Base-by-base conservation (phyloP, 2,888 invertebrate genomes). In the Margaritifera margaritifera region DNA sequence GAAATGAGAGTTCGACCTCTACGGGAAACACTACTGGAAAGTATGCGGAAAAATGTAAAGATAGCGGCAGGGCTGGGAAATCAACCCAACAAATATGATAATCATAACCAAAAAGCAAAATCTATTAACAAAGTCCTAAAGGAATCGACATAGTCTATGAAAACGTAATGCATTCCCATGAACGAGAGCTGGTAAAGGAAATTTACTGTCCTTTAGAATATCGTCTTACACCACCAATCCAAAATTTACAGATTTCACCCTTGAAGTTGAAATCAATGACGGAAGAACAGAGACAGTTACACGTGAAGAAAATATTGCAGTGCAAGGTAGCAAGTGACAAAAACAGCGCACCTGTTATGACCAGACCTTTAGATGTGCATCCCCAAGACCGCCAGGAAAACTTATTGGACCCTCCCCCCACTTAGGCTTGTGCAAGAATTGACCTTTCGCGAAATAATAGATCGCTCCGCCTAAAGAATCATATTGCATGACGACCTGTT, bases 91-190 rank as follows among this genome's bases (percentile, higher is more conserved):
- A 56, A 65, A 62, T 60, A 56, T 55, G 58, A n/a, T n/a, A n/a
- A n/a, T n/a, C n/a, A 69, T 60, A 69, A 69, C 61, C 69, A 69
- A 42, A 64, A 64, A 51, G 69, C 69, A 60, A 62, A 69, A 50
- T 69, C 69, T 15, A 69, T 69, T 15, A 69, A 64, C 57, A 59
- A 53, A 54, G 64, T 63, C 19, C 52, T 68, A 20, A 68, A 68
- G 59, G 63, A 68, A 50, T 61, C 68, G 27, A 52, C 56, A 57
- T 61, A 22, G 50, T 69, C 27, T 68, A 68, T 42, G 55, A 52
- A 51, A 52, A 68, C 51, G 60, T 68, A 24, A 60, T 68, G 27
- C 53, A 51, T 27, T 27, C 31, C 31, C 68, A 68, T 54, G 54
- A 68, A 62, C 63, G 27, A 27, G 68, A 64, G 61, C 55, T 64